Evolutionary conservation across 1,140 invertebrate species (phyloP).

Genomic region (Papilio polytes): DNA sequence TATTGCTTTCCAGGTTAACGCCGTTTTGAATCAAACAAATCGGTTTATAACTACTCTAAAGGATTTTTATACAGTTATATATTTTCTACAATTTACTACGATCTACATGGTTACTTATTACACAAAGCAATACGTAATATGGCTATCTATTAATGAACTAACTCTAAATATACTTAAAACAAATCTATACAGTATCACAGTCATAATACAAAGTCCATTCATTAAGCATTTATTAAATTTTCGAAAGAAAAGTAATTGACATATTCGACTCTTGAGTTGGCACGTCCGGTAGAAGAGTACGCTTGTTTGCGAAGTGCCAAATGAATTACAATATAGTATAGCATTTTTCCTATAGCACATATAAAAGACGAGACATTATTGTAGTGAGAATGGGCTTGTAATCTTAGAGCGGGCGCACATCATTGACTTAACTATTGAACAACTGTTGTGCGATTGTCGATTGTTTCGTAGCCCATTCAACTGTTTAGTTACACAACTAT

Average conservation of each 20-base stretch:
- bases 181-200: constrained; percentile 61
- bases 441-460: no score
- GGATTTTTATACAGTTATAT: neutral
- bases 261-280: neutral
- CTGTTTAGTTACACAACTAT: no score
- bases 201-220: constrained; percentile 50
- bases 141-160: constrained; percentile 36
- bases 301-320: no score
- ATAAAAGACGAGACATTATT: no score
- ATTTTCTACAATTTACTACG: constrained; percentile 20
- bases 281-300: no score
- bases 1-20: neutral
- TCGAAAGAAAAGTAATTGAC: neutral
- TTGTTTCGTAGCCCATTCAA: no score
- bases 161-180: constrained; percentile 42
- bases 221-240: constrained; percentile 17
- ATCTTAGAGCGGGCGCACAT: no score
- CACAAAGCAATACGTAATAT: constrained; percentile 41
- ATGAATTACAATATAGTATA: no score
- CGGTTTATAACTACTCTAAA: neutral
- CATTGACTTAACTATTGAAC: no score
- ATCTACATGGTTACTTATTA: constrained; percentile 37
- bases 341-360: no score
- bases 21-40: neutral
- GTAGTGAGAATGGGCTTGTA: no score